Evolutionary conservation across 2,797 vertebrate species (phyloP).

Genomic region (Sardinella longiceps): DNA sequence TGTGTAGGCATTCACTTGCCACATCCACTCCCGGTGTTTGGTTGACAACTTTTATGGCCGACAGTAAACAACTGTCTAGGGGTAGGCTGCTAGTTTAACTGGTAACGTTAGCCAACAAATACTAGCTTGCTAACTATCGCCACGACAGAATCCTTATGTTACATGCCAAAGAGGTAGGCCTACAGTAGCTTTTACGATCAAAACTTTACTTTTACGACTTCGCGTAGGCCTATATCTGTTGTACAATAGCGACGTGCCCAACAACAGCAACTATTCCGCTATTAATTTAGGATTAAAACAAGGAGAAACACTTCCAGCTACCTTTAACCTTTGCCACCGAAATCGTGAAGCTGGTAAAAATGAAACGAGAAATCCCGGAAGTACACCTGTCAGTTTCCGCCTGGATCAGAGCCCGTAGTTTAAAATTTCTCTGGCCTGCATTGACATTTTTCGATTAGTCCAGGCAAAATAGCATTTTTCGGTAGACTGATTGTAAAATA

Average conservation of each 20-base stretch:
- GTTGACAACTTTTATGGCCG: neutral
- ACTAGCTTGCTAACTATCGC: neutral
- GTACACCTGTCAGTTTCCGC: neutral
- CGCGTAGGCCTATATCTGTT: neutral
- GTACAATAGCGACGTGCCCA: neutral
- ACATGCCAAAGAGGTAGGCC: too few relatives aligned
- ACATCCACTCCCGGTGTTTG: neutral
- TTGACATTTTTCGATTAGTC: too few relatives aligned
- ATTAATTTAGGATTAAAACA: neutral
- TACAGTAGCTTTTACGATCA: neutral
- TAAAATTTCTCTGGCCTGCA: too few relatives aligned
- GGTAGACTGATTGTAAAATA: too few relatives aligned
- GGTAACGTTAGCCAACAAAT: neutral
- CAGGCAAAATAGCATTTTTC: too few relatives aligned
- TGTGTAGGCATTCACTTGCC: neutral
- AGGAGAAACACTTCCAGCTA: conserved; percentile 6
- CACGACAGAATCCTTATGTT: neutral
- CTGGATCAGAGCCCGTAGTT: too few relatives aligned
- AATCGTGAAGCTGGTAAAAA: neutral
- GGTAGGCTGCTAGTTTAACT: neutral
- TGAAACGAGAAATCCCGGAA: neutral
- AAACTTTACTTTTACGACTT: neutral
- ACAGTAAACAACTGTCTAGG: neutral
- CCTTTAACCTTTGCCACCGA: conserved; percentile 14
- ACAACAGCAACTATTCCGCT: neutral